Evolutionary conservation across 2,797 vertebrate genomes (phyloP).

Genomic region (Girardinus metallicus): DNA sequence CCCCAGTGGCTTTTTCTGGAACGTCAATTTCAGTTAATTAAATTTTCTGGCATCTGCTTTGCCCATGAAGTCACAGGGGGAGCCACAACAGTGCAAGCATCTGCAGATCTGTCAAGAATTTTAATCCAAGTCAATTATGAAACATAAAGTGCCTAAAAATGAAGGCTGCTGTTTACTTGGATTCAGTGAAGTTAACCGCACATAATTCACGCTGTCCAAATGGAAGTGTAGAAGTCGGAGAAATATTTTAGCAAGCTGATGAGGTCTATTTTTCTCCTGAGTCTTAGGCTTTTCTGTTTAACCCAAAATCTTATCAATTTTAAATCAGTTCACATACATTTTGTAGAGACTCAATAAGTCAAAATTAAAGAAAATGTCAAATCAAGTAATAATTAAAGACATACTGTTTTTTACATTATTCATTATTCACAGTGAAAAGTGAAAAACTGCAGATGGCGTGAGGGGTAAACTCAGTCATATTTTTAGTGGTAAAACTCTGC

Average conservation of each 20-base stretch:
- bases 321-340: constrained; percentile 4
- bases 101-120: constrained; percentile 45
- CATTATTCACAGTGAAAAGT: constrained; percentile 37
- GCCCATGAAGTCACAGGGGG: constrained; percentile 61
- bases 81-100: constrained; percentile 46
- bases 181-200: constrained; percentile 7
- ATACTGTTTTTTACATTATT: not conserved
- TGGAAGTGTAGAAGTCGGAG: not conserved
- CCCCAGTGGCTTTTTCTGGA: constrained; percentile 69
- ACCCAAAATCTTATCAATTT: not conserved
- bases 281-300: not conserved
- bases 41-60: constrained; percentile 74
- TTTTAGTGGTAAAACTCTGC: constrained; percentile 73
- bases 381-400: not conserved
- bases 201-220: not conserved
- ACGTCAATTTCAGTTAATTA: constrained; percentile 80
- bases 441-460: constrained; percentile 44
- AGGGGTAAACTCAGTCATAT: not conserved
- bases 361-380: not conserved
- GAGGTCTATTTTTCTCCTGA: not conserved
- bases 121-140: constrained; percentile 34
- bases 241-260: constrained; percentile 11
- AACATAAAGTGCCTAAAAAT: constrained; percentile 16
- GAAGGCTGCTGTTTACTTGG: constrained; percentile 1
- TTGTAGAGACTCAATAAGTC: not conserved